phyloP scores from a whole-genome alignment of 1,140 invertebrate genomes.

The Aradophagus sp. region DNA sequence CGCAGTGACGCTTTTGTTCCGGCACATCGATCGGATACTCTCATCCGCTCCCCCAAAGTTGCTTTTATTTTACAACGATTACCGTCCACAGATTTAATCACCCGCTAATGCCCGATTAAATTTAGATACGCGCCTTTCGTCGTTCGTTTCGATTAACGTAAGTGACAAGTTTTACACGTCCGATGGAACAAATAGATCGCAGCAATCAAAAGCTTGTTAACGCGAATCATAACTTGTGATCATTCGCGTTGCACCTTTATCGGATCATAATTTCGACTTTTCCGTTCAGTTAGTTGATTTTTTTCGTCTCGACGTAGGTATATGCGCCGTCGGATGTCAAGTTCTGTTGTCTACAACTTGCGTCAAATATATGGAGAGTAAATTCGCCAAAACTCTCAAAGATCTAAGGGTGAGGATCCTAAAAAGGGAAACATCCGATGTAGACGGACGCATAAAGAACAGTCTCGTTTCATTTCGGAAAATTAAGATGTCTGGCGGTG shows the following conservation, averaged over 20 bases:
- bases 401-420: conserved; percentile 19
- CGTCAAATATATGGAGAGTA: no score
- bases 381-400: conserved; percentile 22
- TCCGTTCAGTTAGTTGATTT: no score
- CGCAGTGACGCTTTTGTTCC: conserved; percentile 5
- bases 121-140: conserved; percentile 37
- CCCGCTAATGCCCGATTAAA: conserved; percentile 47
- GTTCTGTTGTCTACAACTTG: no score
- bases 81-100: conserved; percentile 38
- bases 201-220: conserved; percentile 54
- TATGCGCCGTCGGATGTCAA: no score
- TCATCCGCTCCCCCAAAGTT: conserved; percentile 7
- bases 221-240: conserved; percentile 22
- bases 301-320: no score
- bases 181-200: conserved; percentile 25
- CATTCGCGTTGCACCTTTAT: conserved; percentile 12
- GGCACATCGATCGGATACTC: conserved; percentile 9
- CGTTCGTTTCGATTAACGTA: conserved; percentile 34
- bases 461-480: conserved; percentile 28
- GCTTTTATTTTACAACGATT: conserved; percentile 44
- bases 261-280: no score
- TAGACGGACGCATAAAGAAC: conserved; percentile 36
- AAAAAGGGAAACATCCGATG: conserved; percentile 41
- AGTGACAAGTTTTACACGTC: conserved; percentile 43
- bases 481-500: conserved; percentile 45